These are phyloP conservation scores for Enteromius mattozi DNA, from an alignment of 2,797 vertebrate genomes.

Conservation along the genomic window DNA sequence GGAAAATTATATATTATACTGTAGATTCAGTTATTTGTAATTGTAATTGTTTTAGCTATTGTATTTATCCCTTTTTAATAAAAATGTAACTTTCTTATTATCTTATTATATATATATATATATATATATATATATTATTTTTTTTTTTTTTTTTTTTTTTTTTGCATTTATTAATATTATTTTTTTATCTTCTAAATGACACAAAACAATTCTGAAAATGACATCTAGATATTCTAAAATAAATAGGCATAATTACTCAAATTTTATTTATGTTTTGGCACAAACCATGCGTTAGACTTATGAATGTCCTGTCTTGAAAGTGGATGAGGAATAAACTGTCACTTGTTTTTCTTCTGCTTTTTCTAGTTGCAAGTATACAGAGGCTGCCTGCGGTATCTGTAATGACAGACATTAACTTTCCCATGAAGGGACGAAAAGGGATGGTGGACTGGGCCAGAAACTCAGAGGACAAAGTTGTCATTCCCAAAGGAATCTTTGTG, in stretches of 20 bases:
- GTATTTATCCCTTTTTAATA: neutral
- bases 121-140: too few species aligned
- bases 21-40: neutral
- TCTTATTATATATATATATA: too few species aligned
- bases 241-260: neutral
- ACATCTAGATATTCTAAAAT: neutral
- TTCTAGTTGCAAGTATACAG: slow-evolving; percentile 96
- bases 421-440: slow-evolving; percentile 98
- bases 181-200: neutral
- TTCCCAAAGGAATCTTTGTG: slow-evolving; percentile 96
- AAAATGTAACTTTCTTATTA: neutral
- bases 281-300: neutral
- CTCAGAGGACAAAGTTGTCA: slow-evolving; percentile 97
- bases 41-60: neutral
- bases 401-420: slow-evolving; percentile 98
- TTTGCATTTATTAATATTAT: neutral
- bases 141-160: too few species aligned
- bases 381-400: slow-evolving; percentile 96
- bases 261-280: neutral
- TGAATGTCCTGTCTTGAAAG: slow-evolving; percentile 19
- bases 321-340: slow-evolving; percentile 34
- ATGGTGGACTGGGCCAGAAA: slow-evolving; percentile 99
- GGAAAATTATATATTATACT: neutral
- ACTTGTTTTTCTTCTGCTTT: neutral
- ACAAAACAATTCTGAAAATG: neutral